Percentiles rank a stretch among this genome's conserved stretches.
These are phyloP conservation scores for Miichthys miiuy DNA, from an alignment of 2,797 vertebrate species.

Conservation along the genomic window DNA sequence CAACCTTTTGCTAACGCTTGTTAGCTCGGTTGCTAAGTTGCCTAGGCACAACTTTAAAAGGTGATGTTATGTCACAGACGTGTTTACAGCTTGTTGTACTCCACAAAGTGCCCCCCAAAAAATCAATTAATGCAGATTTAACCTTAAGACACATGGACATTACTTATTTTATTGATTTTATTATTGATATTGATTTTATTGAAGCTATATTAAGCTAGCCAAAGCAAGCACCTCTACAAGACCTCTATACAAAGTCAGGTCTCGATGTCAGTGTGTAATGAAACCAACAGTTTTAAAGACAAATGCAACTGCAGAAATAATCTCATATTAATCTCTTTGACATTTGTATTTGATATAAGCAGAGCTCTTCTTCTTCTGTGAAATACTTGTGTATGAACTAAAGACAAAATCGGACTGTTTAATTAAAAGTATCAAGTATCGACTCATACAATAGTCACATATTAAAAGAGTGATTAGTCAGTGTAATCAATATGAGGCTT, in stretches of 20 bases:
- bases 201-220: neutral
- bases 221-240: neutral
- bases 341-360: too few species aligned
- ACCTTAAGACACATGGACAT: neutral
- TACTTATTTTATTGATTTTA: neutral
- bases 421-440: too few species aligned
- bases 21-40: neutral
- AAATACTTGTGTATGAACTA: too few species aligned
- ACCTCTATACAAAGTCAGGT: neutral
- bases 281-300: too few species aligned
- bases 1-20: neutral
- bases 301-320: too few species aligned
- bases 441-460: too few species aligned
- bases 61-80: neutral
- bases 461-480: too few species aligned
- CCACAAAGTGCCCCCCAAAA: neutral
- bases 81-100: neutral
- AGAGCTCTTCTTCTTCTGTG: too few species aligned
- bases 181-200: neutral
- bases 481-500: too few species aligned
- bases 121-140: neutral
- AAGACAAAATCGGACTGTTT: too few species aligned
- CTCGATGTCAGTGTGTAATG: neutral
- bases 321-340: too few species aligned
- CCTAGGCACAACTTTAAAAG: neutral